Base-by-base conservation (phyloP, 1,140 invertebrate genomes). In the Diuraphis noxia region DNA sequence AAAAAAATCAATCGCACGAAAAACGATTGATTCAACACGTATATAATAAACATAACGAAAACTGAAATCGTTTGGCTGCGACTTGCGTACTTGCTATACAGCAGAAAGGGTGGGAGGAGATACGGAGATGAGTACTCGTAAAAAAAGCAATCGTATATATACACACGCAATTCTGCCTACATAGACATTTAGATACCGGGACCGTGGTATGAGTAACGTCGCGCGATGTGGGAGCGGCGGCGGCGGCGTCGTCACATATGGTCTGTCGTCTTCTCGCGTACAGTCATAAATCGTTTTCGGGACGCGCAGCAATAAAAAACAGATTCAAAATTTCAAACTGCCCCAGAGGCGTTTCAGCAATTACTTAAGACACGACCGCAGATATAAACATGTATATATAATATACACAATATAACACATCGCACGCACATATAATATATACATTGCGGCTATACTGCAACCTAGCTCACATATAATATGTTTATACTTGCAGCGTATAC, bases 251-350 rank as follows among this genome's bases (percentile, higher is more conserved):
- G 79, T 38, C 79, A 81, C 79, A 81, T 81, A 81, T 81, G 79
- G 79, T 38, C 79, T 10, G 79, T 40, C 56, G 30, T 72, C 56
- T 72, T 40, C 79, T 81, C 79, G 79, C 23, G 36, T 81, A 38
- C 77, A 8, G 79, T 40, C 79, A 81, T 81, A 81, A 81, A 81
- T 81, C 21, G 79, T 81, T 81, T 81, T 81, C 79, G 36, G 79
- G 79, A 38, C 36, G 38, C 38, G 38, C 36, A 81, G 79, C 36
- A 40, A 72, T 72, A 72, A 72, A 72, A 81, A 81, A 81, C 23
- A 38, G 36, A 81, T 79, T 34, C 34, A 17, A 79, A 23, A 34
- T 72, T 79, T 79, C 72, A 1, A 79, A 36, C 72, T 72, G 36
- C 21, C 79, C 79, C 36, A 81, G 79, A 81, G 36, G 79, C 38